phyloP scores from a whole-genome alignment of 2,888 invertebrate genomes.

The Copidosoma aretas region DNA sequence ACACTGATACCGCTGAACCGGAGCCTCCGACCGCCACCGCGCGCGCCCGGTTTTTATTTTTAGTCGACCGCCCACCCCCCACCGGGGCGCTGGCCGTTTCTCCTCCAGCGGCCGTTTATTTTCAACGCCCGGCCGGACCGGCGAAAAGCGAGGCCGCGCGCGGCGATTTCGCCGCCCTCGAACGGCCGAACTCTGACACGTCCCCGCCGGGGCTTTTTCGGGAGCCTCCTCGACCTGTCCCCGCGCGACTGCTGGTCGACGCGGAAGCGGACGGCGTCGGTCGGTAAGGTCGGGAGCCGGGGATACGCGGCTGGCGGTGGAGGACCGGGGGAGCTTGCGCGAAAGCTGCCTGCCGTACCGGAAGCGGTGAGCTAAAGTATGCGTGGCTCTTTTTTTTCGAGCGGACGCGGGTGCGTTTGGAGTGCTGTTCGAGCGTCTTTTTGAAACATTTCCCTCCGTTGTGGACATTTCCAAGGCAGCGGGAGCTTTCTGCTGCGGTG shows the following conservation, averaged over 20 bases:
- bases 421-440: too few relatives aligned
- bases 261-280: slow-evolving; percentile 26
- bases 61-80: slow-evolving; percentile 47
- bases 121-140: slow-evolving; percentile 46
- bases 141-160: slow-evolving; percentile 38
- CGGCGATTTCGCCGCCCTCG: slow-evolving; percentile 17
- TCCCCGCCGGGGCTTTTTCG: slow-evolving; percentile 38
- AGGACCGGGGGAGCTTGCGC: background rate
- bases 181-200: background rate
- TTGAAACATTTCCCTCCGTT: too few relatives aligned
- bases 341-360: background rate
- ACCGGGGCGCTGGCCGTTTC: background rate
- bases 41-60: slow-evolving; percentile 51
- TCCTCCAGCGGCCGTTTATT: slow-evolving; percentile 58
- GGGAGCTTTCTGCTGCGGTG: too few relatives aligned
- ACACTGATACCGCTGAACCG: slow-evolving; percentile 49
- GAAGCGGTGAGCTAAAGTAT: too few relatives aligned
- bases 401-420: too few relatives aligned
- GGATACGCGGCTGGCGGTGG: background rate
- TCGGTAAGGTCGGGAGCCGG: slow-evolving; percentile 25
- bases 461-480: too few relatives aligned
- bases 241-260: slow-evolving; percentile 29
- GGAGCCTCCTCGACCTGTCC: background rate
- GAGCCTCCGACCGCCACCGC: slow-evolving; percentile 21
- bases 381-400: too few relatives aligned